Conservation (phyloP, 1,140 invertebrate species). For the Drosophila eugracilis region DNA sequence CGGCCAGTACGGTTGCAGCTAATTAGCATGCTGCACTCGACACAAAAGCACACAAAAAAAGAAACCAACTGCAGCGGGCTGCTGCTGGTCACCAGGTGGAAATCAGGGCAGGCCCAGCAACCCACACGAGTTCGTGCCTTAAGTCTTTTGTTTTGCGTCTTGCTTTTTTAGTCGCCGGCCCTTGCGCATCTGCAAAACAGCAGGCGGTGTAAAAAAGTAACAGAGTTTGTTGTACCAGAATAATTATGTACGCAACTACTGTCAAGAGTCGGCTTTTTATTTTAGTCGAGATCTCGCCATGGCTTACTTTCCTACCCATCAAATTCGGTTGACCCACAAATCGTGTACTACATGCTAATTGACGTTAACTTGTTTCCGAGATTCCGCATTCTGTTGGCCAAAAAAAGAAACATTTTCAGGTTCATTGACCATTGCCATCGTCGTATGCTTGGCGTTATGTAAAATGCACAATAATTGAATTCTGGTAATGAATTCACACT, state of each 20-base stretch:
- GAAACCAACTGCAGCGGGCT: slow-evolving; percentile 10
- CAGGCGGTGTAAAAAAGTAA: slow-evolving; percentile 25
- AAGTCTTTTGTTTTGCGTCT: slow-evolving; percentile 64
- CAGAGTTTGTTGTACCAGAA: slow-evolving; percentile 21
- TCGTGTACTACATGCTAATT: slow-evolving; percentile 47
- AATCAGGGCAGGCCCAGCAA: slow-evolving; percentile 42
- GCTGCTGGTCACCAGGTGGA: slow-evolving; percentile 38
- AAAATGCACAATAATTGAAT: slow-evolving; percentile 37
- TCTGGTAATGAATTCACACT: slow-evolving; percentile 55
- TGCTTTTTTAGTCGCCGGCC: slow-evolving; percentile 18
- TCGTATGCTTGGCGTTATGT: slow-evolving; percentile 38
- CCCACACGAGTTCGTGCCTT: slow-evolving; percentile 52
- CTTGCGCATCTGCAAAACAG: slow-evolving; percentile 20
- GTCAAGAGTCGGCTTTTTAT: background rate
- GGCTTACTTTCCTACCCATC: slow-evolving; percentile 44
- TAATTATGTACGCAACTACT: slow-evolving; percentile 28
- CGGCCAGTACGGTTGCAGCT: slow-evolving; percentile 43
- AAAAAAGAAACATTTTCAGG: slow-evolving; percentile 22
- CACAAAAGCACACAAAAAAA: slow-evolving; percentile 12
- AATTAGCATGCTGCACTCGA: slow-evolving; percentile 49
- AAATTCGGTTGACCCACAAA: slow-evolving; percentile 57
- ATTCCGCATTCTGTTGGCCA: slow-evolving; percentile 19
- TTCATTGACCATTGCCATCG: slow-evolving; percentile 49
- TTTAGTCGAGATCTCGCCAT: slow-evolving; percentile 14
- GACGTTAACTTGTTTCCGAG: slow-evolving; percentile 22